Base-by-base conservation (phyloP, 1,140 invertebrate species). In the Manduca sexta region DNA sequence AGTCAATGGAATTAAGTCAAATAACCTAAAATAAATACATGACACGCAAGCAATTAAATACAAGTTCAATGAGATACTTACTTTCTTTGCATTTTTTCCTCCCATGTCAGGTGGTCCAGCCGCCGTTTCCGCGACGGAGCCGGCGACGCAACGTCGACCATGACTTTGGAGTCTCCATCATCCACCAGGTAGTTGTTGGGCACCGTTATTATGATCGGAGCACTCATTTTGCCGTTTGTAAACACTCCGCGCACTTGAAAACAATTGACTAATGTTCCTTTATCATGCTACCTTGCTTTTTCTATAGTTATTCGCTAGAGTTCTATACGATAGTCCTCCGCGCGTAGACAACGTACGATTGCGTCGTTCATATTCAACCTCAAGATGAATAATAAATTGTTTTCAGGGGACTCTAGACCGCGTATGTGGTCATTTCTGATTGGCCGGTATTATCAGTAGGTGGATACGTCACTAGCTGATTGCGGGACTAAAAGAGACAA, bases 41-140 rank as follows among this genome's bases (percentile, higher is more conserved):
- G 60, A 71, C 61, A 75, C 66, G 64, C 69, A 74, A 47, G 56
- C 65, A 69, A 43, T 39, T n/a, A 51, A 56, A 14, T 2, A 26
- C 14, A 44, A 49, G 46, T 46, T 46, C 40, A 53, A 33, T 12
- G 5, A n/a, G n/a, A 42, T 29, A 90, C 92, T 88, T 87, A 94
- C 93, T 95, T 95, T 73, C 93, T 87, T 72, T 93, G 92, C 49
- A 94, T 85, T 74, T 94, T 95, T 79, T 95, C 93, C 71, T 95
- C 93, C 91, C 92, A 93, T 17, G 92, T 89, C 2, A 95, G 74
- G 78, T 94, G 92, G 77, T 94, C 93, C 49, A 95, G 78, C 13
- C 92, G 87, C 30, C 93, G 86, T 72, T 94, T 94, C 62, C 93
- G 74, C 26, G 77, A 79, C 40, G 85, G 69, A 26, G 78, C 69